Evolutionary conservation across 2,113 vertebrate genomes (phyloP), one percentile per base, ranked within the genome.

Genomic region (Amblyopsis rosae): DNA sequence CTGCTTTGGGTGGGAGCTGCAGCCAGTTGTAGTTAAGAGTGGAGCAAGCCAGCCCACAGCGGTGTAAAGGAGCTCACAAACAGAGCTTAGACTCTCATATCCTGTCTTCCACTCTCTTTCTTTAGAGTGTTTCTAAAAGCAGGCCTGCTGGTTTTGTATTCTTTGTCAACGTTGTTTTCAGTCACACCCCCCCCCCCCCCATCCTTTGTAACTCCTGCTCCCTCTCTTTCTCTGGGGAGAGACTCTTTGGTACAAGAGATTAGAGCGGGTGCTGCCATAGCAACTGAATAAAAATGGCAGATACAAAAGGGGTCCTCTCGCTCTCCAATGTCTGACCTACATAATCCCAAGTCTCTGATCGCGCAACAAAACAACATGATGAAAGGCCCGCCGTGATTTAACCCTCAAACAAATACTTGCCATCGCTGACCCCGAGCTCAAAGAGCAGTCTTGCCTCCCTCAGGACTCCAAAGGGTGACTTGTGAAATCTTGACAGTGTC

Each of bases 201-300:
- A 4, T 88, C 84, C 82, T 90, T 87, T 89, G 80, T 89, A 84
- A 85, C 77, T 80, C 81, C 81, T 86, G 88, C 86, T 88, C 85
- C 79, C 82, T 86, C 74, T 86, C 71, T 85, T 84, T 86, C 90
- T 87, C 82, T 41, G 58, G 84, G 76, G 82, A 88, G 79, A 90
- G 77, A 88, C 87, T 88, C 88, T 91, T 87, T 90, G 89, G 86
- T 84, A 88, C 84, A 88, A 88, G 88, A 92, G 89, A 92, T 90
- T 91, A 91, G 91, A 92, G 88, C 74, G 75, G 73, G 69, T 79
- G 91, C 90, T 93, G 91, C 92, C 89, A 41, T 93, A 92, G 91
- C 92, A 93, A 94, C 91, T 78, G 83, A 91, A 90, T 90, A 87
- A 91, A 92, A 92, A 92, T 91, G 91, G 90, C 86, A 91, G 88